Base-by-base conservation (phyloP, 2,797 vertebrate genomes). In the Sternarchorhynchus goeldii region DNA sequence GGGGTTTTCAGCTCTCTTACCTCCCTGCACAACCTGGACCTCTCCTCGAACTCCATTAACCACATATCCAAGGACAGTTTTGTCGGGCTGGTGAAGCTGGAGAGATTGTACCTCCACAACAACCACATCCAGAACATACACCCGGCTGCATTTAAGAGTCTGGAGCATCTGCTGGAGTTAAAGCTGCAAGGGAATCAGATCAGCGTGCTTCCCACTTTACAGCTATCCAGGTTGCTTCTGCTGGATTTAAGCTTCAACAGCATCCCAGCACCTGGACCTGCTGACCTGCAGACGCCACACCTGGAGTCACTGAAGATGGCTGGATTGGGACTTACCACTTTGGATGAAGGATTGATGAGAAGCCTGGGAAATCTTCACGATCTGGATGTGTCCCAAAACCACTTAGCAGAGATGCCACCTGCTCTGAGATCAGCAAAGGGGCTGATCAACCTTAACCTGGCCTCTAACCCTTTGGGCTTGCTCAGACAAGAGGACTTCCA, bases 151-250 rank as follows among this genome's bases (percentile, higher is more conserved):
- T 99, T 99, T 0, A 89, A 94, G 4, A 90, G 92, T 0, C 90
- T 99, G 50, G 91, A 93, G 65, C 93, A 88, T 85, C 90, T 99
- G 21, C 90, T 99, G 84, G 98, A 99, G 86, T 93, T 99, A 36
- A 99, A 99, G 86, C 92, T 99, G 45, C 95, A 96, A 81, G 91
- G 90, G 67, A 99, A 99, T 66, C 91, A 92, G 80, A 92, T 99
- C 73, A 91, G 83, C 65, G 85, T 78, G 0, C 87, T 98, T 78
- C 96, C 97, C 0, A 82, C 91, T 0, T 88, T 99, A 0, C 86
- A 70, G 65, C 91, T 98, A 32, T 95, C 95, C 1, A 91, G 83
- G 32, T 94, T 99, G 78, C 91, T 99, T 57, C 93, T 99, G 79
- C 88, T 99, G 31, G 96, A 99, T 85, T 91, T 99, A 70, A 97